A percentile compares a stretch with the other conserved stretches of the same genome.
Evolutionary conservation across 1,140 invertebrate species (phyloP).

Genomic region (Drosophila orena): DNA sequence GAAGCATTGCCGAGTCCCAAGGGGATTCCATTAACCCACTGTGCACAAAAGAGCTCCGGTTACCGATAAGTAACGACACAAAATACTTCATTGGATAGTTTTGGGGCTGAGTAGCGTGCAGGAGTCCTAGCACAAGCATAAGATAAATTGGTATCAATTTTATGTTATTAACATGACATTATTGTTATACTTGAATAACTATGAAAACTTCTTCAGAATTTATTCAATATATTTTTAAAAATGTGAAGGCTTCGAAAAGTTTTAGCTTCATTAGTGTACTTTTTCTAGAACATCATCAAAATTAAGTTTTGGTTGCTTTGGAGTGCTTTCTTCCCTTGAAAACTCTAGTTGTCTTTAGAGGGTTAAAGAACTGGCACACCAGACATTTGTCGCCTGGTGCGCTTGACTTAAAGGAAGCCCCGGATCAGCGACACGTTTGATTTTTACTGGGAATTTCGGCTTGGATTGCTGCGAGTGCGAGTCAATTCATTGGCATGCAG

Average conservation of each 20-base stretch:
- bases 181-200: too few relatives aligned
- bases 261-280: background rate
- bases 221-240: too few relatives aligned
- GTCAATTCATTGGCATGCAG: slow-evolving; percentile 71
- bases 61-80: background rate
- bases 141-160: background rate
- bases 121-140: too few relatives aligned
- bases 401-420: slow-evolving; percentile 32
- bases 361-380: slow-evolving; percentile 18
- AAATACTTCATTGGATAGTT: background rate
- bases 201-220: too few relatives aligned
- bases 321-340: background rate
- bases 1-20: slow-evolving; percentile 26
- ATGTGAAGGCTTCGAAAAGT: too few relatives aligned
- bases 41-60: background rate
- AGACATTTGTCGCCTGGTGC: slow-evolving; percentile 17
- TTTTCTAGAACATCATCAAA: background rate
- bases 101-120: background rate
- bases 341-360: background rate
- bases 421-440: slow-evolving; percentile 60
- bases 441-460: slow-evolving; percentile 28
- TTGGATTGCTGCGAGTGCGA: slow-evolving; percentile 21
- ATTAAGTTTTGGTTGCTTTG: background rate
- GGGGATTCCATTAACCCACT: slow-evolving; percentile 23
- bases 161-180: background rate